These are phyloP conservation scores for Ctenopoma multispine DNA, from an alignment of 2,797 vertebrate genomes.

Conservation along the genomic window DNA sequence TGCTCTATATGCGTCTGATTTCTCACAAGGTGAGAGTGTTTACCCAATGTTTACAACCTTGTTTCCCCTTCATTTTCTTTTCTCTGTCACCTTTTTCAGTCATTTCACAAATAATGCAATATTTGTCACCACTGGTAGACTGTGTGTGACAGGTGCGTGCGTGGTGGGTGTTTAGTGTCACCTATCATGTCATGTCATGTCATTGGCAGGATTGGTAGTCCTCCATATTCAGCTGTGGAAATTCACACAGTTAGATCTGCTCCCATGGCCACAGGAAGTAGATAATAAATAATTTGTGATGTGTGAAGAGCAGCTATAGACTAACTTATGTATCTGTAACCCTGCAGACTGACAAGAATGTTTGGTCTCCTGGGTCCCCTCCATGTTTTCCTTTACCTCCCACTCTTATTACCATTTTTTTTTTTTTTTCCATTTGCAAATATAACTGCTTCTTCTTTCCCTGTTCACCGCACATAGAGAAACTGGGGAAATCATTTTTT, in stretches of 20 bases:
- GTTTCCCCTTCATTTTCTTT: conserved; percentile 25
- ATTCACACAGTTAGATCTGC: conserved; percentile 7
- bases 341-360: not conserved
- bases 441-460: conserved; percentile 13
- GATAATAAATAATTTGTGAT: conserved; percentile 13
- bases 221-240: conserved; percentile 4
- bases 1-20: conserved; percentile 40
- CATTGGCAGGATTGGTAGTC: not conserved
- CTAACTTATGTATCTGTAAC: conserved; percentile 1
- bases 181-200: conserved; percentile 11
- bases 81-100: conserved; percentile 19
- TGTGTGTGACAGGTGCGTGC: conserved; percentile 20
- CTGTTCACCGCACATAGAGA: conserved; percentile 8
- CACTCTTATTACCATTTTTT: conserved; percentile 4
- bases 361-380: conserved; percentile 1
- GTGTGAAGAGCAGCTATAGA: conserved; percentile 1
- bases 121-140: conserved; percentile 1
- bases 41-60: conserved; percentile 40
- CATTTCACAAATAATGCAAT: conserved; percentile 9
- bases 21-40: conserved; percentile 51
- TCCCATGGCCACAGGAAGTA: conserved; percentile 2
- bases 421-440: conserved; percentile 33
- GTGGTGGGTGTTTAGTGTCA: conserved; percentile 6
- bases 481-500: conserved; percentile 29
- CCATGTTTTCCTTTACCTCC: not conserved